Evolutionary conservation across 2,888 invertebrate genomes (phyloP).

Genomic region (Apamea epomidion): DNA sequence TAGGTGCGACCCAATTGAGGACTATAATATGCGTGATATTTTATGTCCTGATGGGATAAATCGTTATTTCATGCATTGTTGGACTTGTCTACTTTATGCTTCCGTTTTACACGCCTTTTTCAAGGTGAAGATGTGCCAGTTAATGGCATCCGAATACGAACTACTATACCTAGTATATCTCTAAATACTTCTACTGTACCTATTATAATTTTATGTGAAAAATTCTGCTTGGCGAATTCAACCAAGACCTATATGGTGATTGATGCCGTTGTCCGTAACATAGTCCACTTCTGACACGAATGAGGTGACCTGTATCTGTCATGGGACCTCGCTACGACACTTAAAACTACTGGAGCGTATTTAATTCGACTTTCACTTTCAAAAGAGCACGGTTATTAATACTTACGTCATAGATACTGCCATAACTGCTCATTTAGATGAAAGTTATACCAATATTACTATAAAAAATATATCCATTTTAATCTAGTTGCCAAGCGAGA

Average conservation of each 20-base stretch:
- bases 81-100: not conserved
- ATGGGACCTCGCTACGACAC: not conserved
- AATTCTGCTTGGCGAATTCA: not conserved
- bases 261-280: not conserved
- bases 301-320: slow-evolving; percentile 8
- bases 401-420: not conserved
- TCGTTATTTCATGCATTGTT: slow-evolving; percentile 28
- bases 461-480: slow-evolving; percentile 2
- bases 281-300: not conserved
- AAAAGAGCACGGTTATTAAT: slow-evolving; percentile 7
- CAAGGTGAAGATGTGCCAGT: not conserved
- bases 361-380: slow-evolving; percentile 43
- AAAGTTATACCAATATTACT: not conserved
- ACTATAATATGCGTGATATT: slow-evolving; percentile 9
- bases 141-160: not conserved
- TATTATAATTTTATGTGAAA: not conserved
- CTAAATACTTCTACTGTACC: not conserved
- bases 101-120: not conserved
- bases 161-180: not conserved
- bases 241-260: not conserved
- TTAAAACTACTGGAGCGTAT: slow-evolving; percentile 27
- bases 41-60: not conserved
- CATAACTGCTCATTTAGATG: not conserved
- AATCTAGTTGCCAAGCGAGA: not conserved
- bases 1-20: slow-evolving; percentile 6